Base-by-base conservation (phyloP, 1,140 invertebrate genomes). In the Wiebesia pumilae region DNA sequence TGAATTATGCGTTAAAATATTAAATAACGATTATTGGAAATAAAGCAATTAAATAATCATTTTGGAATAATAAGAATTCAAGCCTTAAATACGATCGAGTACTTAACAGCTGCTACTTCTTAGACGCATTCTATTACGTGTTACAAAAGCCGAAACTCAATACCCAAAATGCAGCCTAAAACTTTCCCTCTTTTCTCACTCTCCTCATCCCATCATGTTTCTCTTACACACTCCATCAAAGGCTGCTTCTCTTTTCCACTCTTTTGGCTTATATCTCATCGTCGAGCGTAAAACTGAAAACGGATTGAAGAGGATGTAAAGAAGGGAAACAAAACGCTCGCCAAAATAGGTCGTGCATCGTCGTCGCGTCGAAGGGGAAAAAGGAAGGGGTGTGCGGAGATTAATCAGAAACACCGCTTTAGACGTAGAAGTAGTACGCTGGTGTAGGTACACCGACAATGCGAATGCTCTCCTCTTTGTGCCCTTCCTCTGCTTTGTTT, bases 331-430 rank as follows among this genome's bases (percentile, higher is more conserved):
- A 87, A 65, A 78, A 79, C 24, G 58, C 79, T 67, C 30, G 81
- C 58, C 69, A 38, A 81, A 85, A 85, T 80, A 78, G 62, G 62
- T 43, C 38, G 62, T 21, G 33, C 51, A 58, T 81, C 85, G 81
- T 62, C 24, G n/a, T 40, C 24, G 38, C 27, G 12, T 38, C 33
- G 35, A 33, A 33, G 4, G 24, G 40, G 62, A 47, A 35, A 58
- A 30, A 19, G 62, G 38, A 35, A 30, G n/a, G 65, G 7, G 65
- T 89, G 87, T 81, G 78, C 73, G 87, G 78, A 90, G 91, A 92
- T 91, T 92, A 92, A 92, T 91, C 90, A 91, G 89, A 91, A 91
- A 91, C 90, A 90, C 90, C 88, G 90, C 88, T 89, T 84, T 47
- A 80, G 81, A 87, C 87, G 84, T 75, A 62, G n/a, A n/a, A n/a